Evolutionary conservation across 2,888 invertebrate species (phyloP).

Genomic region (Andrena marginata): DNA sequence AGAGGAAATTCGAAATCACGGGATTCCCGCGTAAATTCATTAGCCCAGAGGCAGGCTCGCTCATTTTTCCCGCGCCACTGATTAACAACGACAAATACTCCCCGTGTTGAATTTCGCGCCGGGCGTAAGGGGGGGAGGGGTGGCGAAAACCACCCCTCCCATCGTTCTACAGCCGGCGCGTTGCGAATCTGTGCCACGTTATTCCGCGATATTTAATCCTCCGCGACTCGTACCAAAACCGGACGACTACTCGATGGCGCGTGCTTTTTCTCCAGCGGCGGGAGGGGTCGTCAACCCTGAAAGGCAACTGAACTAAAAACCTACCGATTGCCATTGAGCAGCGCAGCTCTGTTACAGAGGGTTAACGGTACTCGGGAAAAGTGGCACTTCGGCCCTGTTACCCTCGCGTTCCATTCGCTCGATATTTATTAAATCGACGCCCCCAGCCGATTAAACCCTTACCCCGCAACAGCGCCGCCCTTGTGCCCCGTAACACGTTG

Average conservation of each 20-base stretch:
- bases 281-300: not conserved
- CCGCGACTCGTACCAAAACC: not conserved
- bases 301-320: not conserved
- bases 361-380: not conserved
- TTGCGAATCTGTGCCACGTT: constrained; percentile 3
- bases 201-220: constrained; percentile 13
- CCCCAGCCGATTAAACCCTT: not conserved
- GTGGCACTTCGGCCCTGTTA: not conserved
- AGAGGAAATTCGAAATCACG: constrained; percentile 15
- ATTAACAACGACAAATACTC: constrained; percentile 30
- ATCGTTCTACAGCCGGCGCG: not conserved
- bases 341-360: not conserved
- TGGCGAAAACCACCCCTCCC: not conserved
- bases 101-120: constrained; percentile 26
- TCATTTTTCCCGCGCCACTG: constrained; percentile 26
- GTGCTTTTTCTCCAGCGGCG: not conserved
- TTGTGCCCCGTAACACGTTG: no score
- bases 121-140: not conserved
- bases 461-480: no score
- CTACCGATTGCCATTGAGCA: not conserved
- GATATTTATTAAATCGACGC: not conserved
- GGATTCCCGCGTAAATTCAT: constrained; percentile 37
- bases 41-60: not conserved
- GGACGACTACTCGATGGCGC: constrained; percentile 5
- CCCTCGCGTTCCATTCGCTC: not conserved